Evolutionary conservation across 2,797 vertebrate genomes (phyloP).

Genomic region (Sardinella longiceps): DNA sequence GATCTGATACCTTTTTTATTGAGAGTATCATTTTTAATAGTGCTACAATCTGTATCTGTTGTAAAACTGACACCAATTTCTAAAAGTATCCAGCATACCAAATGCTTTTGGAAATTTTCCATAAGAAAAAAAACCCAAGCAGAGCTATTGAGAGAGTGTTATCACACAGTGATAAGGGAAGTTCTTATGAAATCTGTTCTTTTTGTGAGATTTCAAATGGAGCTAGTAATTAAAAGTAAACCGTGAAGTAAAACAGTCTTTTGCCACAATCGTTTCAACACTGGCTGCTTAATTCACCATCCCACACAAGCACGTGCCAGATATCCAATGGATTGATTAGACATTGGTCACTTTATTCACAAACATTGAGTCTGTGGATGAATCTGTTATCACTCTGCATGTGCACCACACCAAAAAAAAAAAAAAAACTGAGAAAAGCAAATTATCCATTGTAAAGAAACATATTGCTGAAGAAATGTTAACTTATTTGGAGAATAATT

Average conservation of each 20-base stretch:
- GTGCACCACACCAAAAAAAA: neutral
- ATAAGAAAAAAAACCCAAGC: neutral
- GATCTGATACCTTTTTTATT: neutral
- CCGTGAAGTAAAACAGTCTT: neutral
- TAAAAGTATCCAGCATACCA: no score
- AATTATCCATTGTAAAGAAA: neutral
- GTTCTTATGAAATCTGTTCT: neutral
- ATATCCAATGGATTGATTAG: no score
- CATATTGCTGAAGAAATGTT: neutral
- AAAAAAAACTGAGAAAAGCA: neutral
- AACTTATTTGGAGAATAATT: constrained; percentile 10
- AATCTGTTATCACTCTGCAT: neutral
- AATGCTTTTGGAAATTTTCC: neutral
- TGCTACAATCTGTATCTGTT: neutral
- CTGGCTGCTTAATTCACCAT: no score
- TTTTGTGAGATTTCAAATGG: neutral
- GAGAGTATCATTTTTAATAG: neutral
- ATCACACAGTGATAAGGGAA: no score
- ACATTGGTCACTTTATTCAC: neutral
- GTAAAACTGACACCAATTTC: neutral
- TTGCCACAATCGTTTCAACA: no score
- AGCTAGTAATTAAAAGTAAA: neutral
- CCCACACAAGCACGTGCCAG: no score
- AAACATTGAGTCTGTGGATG: neutral
- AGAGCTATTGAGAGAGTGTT: neutral